Evolutionary conservation across 2,797 vertebrate species (phyloP), one percentile per base, ranked within the genome.

Genomic region (Rhinatrema bivittatum): DNA sequence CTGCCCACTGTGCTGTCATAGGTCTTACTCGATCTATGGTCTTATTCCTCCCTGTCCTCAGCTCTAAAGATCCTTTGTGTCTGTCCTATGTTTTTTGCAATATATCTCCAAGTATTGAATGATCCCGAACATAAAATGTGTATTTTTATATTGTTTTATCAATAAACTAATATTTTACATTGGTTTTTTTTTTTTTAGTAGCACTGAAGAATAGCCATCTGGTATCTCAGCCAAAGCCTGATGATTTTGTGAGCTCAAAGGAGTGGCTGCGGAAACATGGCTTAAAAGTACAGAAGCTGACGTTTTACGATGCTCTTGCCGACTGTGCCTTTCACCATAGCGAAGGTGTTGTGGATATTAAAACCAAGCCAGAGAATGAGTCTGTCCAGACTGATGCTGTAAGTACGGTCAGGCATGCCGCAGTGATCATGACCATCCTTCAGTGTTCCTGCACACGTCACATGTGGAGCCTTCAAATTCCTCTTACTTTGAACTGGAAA

Each of bases 211-310:
- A 47, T 43, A 53, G 39, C 26, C 21, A 10, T 35, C 36, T 49
- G 7, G 39, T 27, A 11, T 25, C 32, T 20, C 42, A 51, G 8
- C 9, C 53, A 23, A 18, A 32, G 21, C 17, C 30, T 38, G 75
- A 83, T 11, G 65, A 74, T 33, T 64, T 50, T 16, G 51, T 81
- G 56, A 68, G 66, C 52, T 82, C 84, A 16, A 66, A 64, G 45
- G 52, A 56, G 31, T 89, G 86, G 87, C 65, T 89, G 21, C 60
- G 72, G 62, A 76, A 59, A 32, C 66, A 82, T 3, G 81, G 86
- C 25, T 52, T 89, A 56, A 81, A 82, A 63, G 66, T 76, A 30
- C 83, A 78, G 60, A 82, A 76, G 20, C 64, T 89, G 33, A 63
- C 60, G 0, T 49, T 80, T 9, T 72, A 76, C 0, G 72, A 84